phyloP scores from a whole-genome alignment of 1,140 invertebrate species.

The Argopecten irradians region DNA sequence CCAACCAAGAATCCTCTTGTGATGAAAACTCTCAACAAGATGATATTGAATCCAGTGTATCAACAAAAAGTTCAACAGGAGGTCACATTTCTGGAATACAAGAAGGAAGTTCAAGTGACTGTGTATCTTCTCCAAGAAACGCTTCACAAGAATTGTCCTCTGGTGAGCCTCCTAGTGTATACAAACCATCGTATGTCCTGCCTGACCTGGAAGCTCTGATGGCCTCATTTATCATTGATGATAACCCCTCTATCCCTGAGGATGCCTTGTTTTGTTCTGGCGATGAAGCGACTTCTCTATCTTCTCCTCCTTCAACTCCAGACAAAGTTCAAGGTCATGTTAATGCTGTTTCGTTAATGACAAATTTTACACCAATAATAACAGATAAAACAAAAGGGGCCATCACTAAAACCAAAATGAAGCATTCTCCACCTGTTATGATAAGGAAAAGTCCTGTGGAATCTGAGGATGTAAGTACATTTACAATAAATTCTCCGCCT shows the following conservation, averaged over 20 bases:
- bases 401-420: neutral
- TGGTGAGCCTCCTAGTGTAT: neutral
- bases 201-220: neutral
- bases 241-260: neutral
- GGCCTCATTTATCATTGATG: neutral
- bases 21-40: neutral
- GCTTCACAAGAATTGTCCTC: neutral
- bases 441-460: neutral
- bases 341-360: neutral
- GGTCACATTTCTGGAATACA: neutral
- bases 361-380: neutral
- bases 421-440: neutral
- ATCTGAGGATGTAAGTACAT: neutral
- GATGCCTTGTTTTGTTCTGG: neutral
- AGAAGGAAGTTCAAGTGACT: neutral
- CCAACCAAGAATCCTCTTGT: neutral
- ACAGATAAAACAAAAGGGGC: neutral
- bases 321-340: neutral
- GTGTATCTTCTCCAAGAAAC: neutral
- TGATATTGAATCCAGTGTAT: neutral
- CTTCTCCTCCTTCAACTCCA: neutral
- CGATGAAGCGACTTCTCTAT: neutral
- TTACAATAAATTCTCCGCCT: neutral
- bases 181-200: neutral
- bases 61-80: neutral